Percentiles rank a stretch among this genome's conserved stretches.
Conservation (phyloP, 2,797 vertebrate genomes). For the Arremon aurantiirostris region DNA sequence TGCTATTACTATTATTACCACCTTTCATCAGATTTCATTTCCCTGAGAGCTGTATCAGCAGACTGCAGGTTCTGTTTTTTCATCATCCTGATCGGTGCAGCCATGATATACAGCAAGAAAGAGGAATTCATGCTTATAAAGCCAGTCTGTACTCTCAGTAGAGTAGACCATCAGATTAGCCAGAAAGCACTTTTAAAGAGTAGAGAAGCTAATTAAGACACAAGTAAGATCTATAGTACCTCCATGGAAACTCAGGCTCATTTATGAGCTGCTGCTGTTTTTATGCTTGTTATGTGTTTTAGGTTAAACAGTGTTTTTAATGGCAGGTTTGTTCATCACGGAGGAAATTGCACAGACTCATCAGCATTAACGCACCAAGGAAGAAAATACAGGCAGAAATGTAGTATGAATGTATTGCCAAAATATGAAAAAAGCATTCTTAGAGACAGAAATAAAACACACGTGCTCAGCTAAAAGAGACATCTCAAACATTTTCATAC, state of each 20-base stretch:
- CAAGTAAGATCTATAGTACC: conserved; percentile 36
- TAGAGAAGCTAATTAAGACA: conserved; percentile 41
- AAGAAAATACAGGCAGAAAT: conserved; percentile 7
- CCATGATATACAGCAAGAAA: background rate
- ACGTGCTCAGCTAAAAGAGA: background rate
- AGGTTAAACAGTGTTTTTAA: conserved; percentile 62
- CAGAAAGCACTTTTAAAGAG: conserved; percentile 6
- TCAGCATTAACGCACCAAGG: conserved; percentile 15
- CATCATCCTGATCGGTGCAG: background rate
- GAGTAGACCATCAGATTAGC: background rate
- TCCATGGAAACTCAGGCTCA: conserved; percentile 53
- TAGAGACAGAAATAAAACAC: background rate
- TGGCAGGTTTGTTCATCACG: conserved; percentile 54
- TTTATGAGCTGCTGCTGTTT: conserved; percentile 55
- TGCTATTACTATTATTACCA: background rate
- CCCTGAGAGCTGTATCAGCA: background rate
- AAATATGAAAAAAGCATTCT: background rate
- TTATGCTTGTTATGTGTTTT: conserved; percentile 56
- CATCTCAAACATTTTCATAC: background rate
- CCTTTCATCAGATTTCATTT: background rate
- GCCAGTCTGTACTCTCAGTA: background rate
- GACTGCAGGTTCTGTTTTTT: background rate
- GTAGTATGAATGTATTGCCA: background rate
- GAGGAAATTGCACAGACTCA: conserved; percentile 44
- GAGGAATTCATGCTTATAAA: background rate